phyloP scores from a whole-genome alignment of 2,888 invertebrate genomes.

The Platycnemis pennipes region DNA sequence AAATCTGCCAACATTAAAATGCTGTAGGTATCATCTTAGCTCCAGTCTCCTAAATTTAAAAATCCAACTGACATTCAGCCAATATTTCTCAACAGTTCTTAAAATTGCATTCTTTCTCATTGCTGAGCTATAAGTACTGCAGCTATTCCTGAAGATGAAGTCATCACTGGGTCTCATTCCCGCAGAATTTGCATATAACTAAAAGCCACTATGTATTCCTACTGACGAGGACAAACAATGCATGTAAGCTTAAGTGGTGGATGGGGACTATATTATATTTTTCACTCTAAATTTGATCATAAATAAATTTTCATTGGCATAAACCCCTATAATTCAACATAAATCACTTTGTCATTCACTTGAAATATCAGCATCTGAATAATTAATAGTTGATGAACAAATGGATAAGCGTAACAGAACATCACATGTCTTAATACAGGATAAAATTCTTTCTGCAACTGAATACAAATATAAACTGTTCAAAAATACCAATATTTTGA shows the following conservation, averaged over 20 bases:
- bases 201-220: constrained; percentile 55
- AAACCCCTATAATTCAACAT: background rate
- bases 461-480: background rate
- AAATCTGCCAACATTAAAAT: background rate
- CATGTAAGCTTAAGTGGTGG: background rate
- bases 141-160: background rate
- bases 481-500: constrained; percentile 11
- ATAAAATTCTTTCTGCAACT: background rate
- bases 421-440: background rate
- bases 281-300: background rate
- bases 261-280: background rate
- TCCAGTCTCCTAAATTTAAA: background rate
- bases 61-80: background rate
- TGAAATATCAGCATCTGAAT: background rate
- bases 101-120: background rate
- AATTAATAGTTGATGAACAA: background rate
- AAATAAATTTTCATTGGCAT: background rate
- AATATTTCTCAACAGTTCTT: background rate
- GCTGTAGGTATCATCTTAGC: background rate
- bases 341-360: background rate
- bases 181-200: constrained; percentile 27
- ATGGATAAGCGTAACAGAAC: constrained; percentile 8
- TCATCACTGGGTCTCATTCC: constrained; percentile 17
- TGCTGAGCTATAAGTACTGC: constrained; percentile 13
- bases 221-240: constrained; percentile 35